Evolutionary conservation across 2,888 invertebrate species (phyloP), one percentile per base, ranked within the genome.

Genomic region (Melieria crassipennis): DNA sequence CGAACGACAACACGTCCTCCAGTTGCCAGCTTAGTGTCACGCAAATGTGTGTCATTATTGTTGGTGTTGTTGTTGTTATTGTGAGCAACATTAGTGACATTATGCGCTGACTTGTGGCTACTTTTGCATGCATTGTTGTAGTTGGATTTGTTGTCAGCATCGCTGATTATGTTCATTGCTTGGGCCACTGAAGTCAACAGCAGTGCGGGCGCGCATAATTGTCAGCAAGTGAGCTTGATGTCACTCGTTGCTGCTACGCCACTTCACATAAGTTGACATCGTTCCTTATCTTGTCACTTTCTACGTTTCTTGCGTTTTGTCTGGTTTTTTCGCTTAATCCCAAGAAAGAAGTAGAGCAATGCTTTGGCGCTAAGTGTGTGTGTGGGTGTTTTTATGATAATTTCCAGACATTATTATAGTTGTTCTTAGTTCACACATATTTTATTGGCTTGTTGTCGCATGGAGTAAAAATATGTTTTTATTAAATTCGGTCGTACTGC

Each of bases 1-100:
- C 30, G 30, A 52, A n/a, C 52, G 5, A 9, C 52, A 52, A 13
- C 52, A 52, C 52, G 11, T 52, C 13, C 13, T 13, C n/a, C 13
- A 13, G 52, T 7, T 52, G 13, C 50, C 50, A 10, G 11, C 52
- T 52, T 52, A 52, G 52, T 9, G 52, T 52, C 10, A 52, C 13
- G 52, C 13, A 11, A 52, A 52, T 52, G 52, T 67, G 67, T 67
- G 58, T 58, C 5, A 10, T 60, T 45, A 30, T 56, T 65, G 43
- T 67, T 58, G 30, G 57, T 58, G 47, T 50, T 60, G 30, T 58
- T 67, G 67, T 47, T 67, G 46, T 67, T 58, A 43, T 58, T 16
- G 58, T 10, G 9, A 7, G 47, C 30, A 42, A 5, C 47, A 60
- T 47, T 58, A 48, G 13, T 58, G 60, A 10, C 46, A 42, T 42